Evolutionary conservation across 2,888 invertebrate genomes (phyloP).

Genomic region (Zaprionus lineosus): DNA sequence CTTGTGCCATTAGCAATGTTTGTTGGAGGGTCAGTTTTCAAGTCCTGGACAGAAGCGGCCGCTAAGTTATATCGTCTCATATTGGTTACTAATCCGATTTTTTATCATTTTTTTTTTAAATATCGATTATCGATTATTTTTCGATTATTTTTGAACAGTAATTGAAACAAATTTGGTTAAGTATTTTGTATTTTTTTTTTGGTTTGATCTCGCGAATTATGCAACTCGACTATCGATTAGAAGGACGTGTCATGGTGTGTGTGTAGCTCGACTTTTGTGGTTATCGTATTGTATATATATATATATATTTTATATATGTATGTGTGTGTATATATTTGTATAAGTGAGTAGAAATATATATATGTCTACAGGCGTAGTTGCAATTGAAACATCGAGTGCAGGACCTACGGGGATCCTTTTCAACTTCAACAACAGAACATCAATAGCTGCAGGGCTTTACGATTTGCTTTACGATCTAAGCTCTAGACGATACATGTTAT

Average conservation of each 20-base stretch:
- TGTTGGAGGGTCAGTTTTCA: constrained; percentile 34
- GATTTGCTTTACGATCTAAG: constrained; percentile 28
- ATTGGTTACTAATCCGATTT: constrained; percentile 58
- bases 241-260: constrained; percentile 33
- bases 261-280: constrained; percentile 65
- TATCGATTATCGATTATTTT: too few species aligned
- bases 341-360: too few species aligned
- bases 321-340: constrained; percentile 7
- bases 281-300: constrained; percentile 5
- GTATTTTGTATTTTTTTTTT: constrained; percentile 11
- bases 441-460: constrained; percentile 76
- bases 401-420: constrained; percentile 8
- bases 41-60: constrained; percentile 37
- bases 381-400: constrained; percentile 24
- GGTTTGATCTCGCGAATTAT: constrained; percentile 51
- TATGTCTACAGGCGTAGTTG: constrained; percentile 6
- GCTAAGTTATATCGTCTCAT: constrained; percentile 49
- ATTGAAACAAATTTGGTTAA: constrained; percentile 12
- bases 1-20: background rate
- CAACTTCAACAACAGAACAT: constrained; percentile 48
- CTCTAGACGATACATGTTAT: constrained; percentile 23
- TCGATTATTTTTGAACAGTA: constrained; percentile 20
- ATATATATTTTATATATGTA: constrained; percentile 9
- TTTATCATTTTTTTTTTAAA: constrained; percentile 20
- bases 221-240: constrained; percentile 56